Evolutionary conservation across 2,113 vertebrate genomes (phyloP), one percentile per base, ranked within the genome.

Genomic region (Aspidoscelis tigris): DNA sequence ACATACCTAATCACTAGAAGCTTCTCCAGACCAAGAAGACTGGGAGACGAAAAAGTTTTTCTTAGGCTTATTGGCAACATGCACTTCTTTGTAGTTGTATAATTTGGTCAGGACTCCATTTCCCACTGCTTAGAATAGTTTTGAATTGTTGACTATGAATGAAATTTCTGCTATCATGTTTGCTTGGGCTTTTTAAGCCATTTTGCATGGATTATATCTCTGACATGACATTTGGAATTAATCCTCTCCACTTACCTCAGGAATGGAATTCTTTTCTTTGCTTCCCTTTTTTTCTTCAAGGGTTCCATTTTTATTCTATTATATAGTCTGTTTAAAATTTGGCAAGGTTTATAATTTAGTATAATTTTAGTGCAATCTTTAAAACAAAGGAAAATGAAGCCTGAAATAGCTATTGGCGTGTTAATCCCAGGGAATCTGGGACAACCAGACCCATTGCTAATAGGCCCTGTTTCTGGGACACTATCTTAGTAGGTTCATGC

Each of bases 151-250:
- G 82, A 33, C 53, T 83, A 80, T 84, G 83, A 3, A 88, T 82
- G 14, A 88, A 47, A 55, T 80, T 26, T 44, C 80, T 18, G 65
- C 10, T 80, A 0, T 18, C 75, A 44, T 58, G 81, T 64, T 80
- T 75, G 76, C 82, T 85, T 89, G 82, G 83, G 64, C 21, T 69
- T n/a, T 33, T 80, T 39, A 87, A 24, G 77, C 2, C 44, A 84
- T 90, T 87, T 92, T 76, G 84, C 86, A 75, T 33, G 80, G 44
- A 7, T 87, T 91, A 87, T 86, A 85, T 88, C 21, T 91, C 90
- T 92, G 87, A 86, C 89, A 88, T 88, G 72, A 87, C 8, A 76
- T 84, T 66, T 76, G 79, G 39, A 91, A 92, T 87, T 82, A 90
- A 82, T 81, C 39, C 20, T 76, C 20, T 76, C 76, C 77, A 86